Conservation (phyloP, 1,140 invertebrate species). For the Dendroctonus ponderosae region DNA sequence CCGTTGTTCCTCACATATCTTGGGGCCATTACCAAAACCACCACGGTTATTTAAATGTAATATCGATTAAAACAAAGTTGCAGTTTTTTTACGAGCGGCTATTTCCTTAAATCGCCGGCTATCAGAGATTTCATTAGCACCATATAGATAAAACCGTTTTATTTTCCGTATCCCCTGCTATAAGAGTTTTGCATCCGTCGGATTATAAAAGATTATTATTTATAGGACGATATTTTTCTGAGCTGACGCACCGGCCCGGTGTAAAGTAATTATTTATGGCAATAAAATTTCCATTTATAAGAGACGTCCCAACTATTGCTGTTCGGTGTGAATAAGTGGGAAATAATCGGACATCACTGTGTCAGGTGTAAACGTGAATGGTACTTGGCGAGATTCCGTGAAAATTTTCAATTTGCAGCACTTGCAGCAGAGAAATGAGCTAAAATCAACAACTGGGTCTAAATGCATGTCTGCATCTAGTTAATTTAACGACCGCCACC, state of each 20-base stretch:
- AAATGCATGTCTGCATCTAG: too few relatives aligned
- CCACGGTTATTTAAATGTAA: conserved; percentile 6
- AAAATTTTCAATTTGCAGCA: too few relatives aligned
- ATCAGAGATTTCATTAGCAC: conserved; percentile 16
- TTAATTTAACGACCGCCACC: neutral
- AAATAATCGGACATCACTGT: conserved; percentile 19
- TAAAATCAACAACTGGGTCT: too few relatives aligned
- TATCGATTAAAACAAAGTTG: conserved; percentile 16
- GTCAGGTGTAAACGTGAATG: conserved; percentile 5
- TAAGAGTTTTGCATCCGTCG: neutral
- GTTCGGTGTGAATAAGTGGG: conserved; percentile 17
- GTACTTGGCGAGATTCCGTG: neutral
- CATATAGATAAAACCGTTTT: conserved; percentile 9
- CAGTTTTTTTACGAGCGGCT: conserved; percentile 6
- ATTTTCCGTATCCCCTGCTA: conserved; percentile 1
- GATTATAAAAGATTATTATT: conserved; percentile 21
- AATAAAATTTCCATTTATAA: conserved; percentile 23
- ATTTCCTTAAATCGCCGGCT: conserved; percentile 11
- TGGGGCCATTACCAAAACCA: neutral
- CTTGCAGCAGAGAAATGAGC: too few relatives aligned
- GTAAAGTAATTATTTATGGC: conserved; percentile 20
- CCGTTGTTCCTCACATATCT: neutral
- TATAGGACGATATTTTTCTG: conserved; percentile 15
- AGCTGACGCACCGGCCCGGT: conserved; percentile 5
- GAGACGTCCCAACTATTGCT: conserved; percentile 8